Evolutionary conservation across 2,113 vertebrate genomes (phyloP), one percentile per base, ranked within the genome.

Genomic region (Oreamnos americanus): DNA sequence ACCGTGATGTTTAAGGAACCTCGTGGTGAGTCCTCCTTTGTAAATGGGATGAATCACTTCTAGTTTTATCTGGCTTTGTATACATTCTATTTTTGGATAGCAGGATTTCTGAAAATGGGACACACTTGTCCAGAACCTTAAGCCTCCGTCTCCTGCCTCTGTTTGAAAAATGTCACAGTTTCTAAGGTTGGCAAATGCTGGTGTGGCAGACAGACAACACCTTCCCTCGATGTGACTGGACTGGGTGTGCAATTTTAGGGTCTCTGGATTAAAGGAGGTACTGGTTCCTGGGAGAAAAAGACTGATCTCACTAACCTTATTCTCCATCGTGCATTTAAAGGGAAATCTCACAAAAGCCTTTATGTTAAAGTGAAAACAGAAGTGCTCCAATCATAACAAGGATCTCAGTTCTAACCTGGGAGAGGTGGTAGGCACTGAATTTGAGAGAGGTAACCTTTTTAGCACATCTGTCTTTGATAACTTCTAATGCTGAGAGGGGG

Each of bases 381-480:
- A 97, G 93, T 89, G 33, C 1, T 84, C 58, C 36, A 87, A 88
- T 71, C 64, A 14, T 96, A 9, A 15, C 96, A 97, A 97, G 83
- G 71, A 84, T 87, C 87, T 67, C 87, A 96, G 0, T 97, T 90
- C 49, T 2, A 96, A 91, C 14, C 55, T 64, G 43, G 14, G 39
- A 90, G 82, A 96, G 88, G 94, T 97, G 98, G 85, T 23, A 4
- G 89, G 76, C 36, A 28, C 51, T 19, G 64, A 71, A 84, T 67
- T 97, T 83, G 60, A 87, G 89, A 89, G 87, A 82, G 96, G 96
- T 49, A 58, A 62, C 90, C 64, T 60, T 94, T 96, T 97, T 79
- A 91, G 97, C 93, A 98, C 89, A 81, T 96, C 97, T 98, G 95
- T 96, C 98, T 98, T 98, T 98, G 98, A 98, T 98, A 98, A 94